Conservation (phyloP, 2,797 vertebrate genomes). For the Platyrinchus mystaceus region DNA sequence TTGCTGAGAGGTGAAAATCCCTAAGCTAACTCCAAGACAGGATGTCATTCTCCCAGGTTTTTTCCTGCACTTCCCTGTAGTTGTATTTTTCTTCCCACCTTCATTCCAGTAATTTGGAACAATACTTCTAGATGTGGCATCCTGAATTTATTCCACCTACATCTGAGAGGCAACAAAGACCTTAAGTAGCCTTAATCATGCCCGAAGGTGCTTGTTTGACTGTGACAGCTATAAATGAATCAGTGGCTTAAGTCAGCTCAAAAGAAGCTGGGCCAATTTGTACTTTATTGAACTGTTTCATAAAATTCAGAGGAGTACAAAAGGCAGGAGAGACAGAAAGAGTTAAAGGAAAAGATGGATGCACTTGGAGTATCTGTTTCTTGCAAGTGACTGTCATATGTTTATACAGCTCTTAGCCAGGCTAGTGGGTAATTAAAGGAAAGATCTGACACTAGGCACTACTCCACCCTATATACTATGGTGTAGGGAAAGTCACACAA, state of each 20-base stretch:
- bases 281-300: neutral
- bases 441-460: conserved; percentile 24
- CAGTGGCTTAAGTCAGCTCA: neutral
- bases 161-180: neutral
- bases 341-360: conserved; percentile 37
- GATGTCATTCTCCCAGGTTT: neutral
- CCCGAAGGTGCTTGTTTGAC: neutral
- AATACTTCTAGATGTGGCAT: neutral
- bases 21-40: neutral
- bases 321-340: neutral
- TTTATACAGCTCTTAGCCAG: conserved; percentile 45
- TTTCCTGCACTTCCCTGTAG: neutral
- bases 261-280: neutral
- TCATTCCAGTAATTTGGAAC: neutral
- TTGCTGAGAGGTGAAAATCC: neutral
- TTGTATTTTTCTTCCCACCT: neutral
- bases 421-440: conserved; percentile 9
- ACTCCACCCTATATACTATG: neutral
- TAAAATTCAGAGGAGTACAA: neutral
- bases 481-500: neutral
- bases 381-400: conserved; percentile 24
- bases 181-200: neutral
- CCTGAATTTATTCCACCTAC: neutral
- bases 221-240: neutral
- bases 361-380: conserved; percentile 50